A percentile compares a stretch with the other conserved stretches of the same genome.
Evolutionary conservation across 2,888 invertebrate genomes (phyloP).

Genomic region (Drosophila nigricruria): DNA sequence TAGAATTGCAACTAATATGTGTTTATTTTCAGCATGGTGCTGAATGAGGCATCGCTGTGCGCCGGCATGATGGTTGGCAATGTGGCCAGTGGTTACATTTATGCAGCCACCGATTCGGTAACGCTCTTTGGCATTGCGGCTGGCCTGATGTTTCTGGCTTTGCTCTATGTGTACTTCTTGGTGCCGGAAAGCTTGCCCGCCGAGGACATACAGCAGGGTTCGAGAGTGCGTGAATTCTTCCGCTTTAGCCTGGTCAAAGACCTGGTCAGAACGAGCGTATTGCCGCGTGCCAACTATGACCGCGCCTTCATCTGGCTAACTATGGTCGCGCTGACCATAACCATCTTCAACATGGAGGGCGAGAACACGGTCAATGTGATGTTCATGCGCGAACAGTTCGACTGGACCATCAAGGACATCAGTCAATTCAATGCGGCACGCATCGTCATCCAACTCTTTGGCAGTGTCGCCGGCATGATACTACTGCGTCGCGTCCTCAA

Average conservation of each 20-base stretch:
- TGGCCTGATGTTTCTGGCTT: slow-evolving; percentile 66
- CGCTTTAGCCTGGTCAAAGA: slow-evolving; percentile 83
- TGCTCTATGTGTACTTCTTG: slow-evolving; percentile 78
- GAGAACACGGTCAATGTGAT: slow-evolving; percentile 86
- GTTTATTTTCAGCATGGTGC: slow-evolving; percentile 87
- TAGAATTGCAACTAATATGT: not conserved
- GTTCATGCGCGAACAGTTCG: slow-evolving; percentile 83
- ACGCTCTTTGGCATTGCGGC: slow-evolving; percentile 80
- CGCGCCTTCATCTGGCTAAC: slow-evolving; percentile 84
- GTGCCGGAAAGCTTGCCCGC: slow-evolving; percentile 83
- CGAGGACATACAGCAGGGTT: slow-evolving; percentile 76
- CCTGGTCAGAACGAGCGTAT: slow-evolving; percentile 82
- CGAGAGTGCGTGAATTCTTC: slow-evolving; percentile 83
- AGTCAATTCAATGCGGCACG: slow-evolving; percentile 85
- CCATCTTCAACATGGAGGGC: slow-evolving; percentile 84
- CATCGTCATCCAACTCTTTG: slow-evolving; percentile 87
- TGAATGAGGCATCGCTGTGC: slow-evolving; percentile 87
- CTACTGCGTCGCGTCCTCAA: slow-evolving; percentile 86
- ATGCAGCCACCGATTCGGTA: slow-evolving; percentile 84
- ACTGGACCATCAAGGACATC: slow-evolving; percentile 83
- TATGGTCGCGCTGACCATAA: slow-evolving; percentile 81
- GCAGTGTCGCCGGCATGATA: slow-evolving; percentile 87
- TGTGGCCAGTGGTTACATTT: slow-evolving; percentile 87
- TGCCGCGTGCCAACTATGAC: slow-evolving; percentile 82
- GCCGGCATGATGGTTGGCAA: slow-evolving; percentile 88